Evolutionary conservation across 2,797 vertebrate genomes (phyloP), one percentile per base, ranked within the genome.

Genomic region (Denticeps clupeoides): DNA sequence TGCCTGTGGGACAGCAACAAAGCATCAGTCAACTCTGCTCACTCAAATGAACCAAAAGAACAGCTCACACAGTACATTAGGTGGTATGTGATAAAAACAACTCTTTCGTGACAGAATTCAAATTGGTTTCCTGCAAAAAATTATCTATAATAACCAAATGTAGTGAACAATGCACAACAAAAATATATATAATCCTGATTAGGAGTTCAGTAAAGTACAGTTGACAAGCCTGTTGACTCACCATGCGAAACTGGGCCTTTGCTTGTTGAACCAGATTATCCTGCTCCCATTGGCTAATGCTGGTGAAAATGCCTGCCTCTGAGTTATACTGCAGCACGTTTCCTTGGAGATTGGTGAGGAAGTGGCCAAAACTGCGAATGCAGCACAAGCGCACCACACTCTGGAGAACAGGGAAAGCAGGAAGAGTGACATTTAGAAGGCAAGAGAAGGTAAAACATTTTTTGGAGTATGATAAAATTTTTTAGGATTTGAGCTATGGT

Each of bases 181-280:
- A n/a, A n/a, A n/a, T n/a, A n/a, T n/a, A n/a, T n/a, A n/a, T n/a
- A n/a, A n/a, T n/a, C 24, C 7, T 26, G 8, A 26, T 26, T 6
- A 3, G 7, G 6, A 24, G 8, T 8, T 8, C 7, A 12, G 37
- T 28, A 11, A 9, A 24, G 41, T 28, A 19, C 7, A 51, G 26
- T 21, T 15, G 12, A 18, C 24, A 12, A 2, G 38, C 57, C 11
- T 32, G 21, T 21, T 9, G 51, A 44, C 90, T 89, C 79, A 97
- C 94, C 94, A 98, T 97, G 59, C 86, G 83, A 69, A 95, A 88
- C 81, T 98, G 94, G n/a, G 94, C 94, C 74, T 96, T 91, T 18
- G 93, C 93, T 69, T 94, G 93, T 64, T 91, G 92, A 55, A 89
- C 64, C 56, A 89, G 69, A 69, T 84, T 86, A 47, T 97, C 94